Conservation (phyloP, 2,888 invertebrate genomes). For the Catocala fraxini region DNA sequence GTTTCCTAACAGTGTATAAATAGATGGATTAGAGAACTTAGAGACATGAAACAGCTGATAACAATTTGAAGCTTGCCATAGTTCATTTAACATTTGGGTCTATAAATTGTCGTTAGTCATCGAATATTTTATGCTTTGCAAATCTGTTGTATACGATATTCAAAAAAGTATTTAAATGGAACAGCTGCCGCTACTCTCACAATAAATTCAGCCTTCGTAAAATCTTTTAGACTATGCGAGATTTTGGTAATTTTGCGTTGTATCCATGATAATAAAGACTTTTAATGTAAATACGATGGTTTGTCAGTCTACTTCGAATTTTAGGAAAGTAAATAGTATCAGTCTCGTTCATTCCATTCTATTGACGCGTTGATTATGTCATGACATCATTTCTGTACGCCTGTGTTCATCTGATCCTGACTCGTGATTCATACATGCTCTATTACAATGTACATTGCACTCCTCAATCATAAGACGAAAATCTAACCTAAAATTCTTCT, state of each 20-base stretch:
- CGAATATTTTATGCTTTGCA: not conserved
- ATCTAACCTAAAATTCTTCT: too few species aligned
- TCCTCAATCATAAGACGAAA: not conserved
- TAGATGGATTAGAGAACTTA: not conserved
- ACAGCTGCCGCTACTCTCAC: conserved; percentile 36
- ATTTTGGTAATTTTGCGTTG: not conserved
- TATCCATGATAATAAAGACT: conserved; percentile 19
- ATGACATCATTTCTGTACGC: conserved; percentile 55
- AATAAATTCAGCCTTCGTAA: conserved; percentile 30
- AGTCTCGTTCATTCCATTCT: conserved; percentile 15
- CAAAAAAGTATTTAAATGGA: conserved; percentile 13
- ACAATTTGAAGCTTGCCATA: not conserved
- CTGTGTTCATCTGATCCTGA: conserved; percentile 45
- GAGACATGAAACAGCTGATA: not conserved
- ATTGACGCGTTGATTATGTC: conserved; percentile 25
- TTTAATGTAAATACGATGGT: conserved; percentile 27
- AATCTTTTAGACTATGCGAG: not conserved
- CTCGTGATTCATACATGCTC: conserved; percentile 52
- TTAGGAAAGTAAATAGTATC: conserved; percentile 27
- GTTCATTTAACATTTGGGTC: not conserved
- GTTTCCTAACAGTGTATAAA: not conserved
- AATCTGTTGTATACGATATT: not conserved
- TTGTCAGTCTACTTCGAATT: conserved; percentile 29
- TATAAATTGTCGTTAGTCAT: not conserved
- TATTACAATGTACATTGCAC: conserved; percentile 22